phyloP scores from a whole-genome alignment of 1,140 invertebrate species.

The Campoletis sonorensis region DNA sequence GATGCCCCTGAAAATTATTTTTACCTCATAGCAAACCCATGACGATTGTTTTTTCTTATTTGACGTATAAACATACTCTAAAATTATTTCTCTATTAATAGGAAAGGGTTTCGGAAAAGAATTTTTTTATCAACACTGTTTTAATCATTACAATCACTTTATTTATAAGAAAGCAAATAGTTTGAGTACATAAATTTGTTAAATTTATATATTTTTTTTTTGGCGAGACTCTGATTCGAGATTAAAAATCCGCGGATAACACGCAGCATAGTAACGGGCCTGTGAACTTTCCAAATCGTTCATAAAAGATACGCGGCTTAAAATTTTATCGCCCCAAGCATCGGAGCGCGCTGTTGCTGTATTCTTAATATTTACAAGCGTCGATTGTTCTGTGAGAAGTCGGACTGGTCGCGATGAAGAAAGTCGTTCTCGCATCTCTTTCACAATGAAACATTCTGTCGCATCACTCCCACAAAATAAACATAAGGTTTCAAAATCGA shows the following conservation, averaged over 20 bases:
- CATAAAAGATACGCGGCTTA: not conserved
- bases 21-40: no score
- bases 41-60: no score
- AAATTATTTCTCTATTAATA: no score
- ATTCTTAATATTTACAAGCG: not conserved
- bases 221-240: no score
- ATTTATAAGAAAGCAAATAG: no score
- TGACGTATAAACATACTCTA: no score
- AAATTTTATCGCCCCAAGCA: not conserved
- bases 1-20: no score
- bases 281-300: not conserved
- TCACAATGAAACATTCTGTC: slow-evolving; percentile 7
- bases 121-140: no score
- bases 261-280: not conserved
- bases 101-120: no score
- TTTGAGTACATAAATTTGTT: no score
- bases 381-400: not conserved
- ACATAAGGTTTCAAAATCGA: not conserved
- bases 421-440: not conserved
- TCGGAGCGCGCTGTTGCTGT: not conserved
- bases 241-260: not conserved
- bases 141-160: no score
- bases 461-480: slow-evolving; percentile 35
- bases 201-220: no score
- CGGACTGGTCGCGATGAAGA: not conserved